These are phyloP conservation scores for Canis aureus DNA, from an alignment of 2,113 vertebrate species.

Conservation along the genomic window DNA sequence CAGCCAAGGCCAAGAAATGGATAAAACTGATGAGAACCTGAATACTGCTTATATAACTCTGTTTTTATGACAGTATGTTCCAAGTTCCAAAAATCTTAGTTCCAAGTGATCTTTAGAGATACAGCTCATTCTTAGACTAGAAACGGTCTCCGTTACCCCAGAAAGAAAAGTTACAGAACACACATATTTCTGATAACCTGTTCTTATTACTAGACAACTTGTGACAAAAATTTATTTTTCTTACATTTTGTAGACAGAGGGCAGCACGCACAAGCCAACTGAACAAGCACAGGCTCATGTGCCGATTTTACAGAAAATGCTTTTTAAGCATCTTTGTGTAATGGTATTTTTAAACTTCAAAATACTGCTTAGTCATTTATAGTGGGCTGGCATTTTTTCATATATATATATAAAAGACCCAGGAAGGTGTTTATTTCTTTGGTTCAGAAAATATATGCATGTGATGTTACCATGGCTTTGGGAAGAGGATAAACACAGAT, in stretches of 20 bases:
- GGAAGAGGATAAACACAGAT: conserved; percentile 61
- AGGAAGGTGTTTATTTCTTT: conserved; percentile 54
- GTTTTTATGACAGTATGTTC: not conserved
- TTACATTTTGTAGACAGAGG: conserved; percentile 86
- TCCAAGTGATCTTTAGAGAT: conserved; percentile 40
- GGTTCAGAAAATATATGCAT: conserved; percentile 68
- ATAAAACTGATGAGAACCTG: not conserved
- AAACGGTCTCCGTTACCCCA: conserved; percentile 28
- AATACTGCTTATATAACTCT: conserved; percentile 38
- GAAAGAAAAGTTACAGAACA: conserved; percentile 36
- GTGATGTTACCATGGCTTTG: conserved; percentile 67
- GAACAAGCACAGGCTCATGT: not conserved
- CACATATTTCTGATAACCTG: conserved; percentile 5
- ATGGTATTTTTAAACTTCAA: conserved; percentile 49
- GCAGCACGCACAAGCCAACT: conserved; percentile 87
- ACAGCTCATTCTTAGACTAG: not conserved
- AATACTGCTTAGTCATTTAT: conserved; percentile 28
- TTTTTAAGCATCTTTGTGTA: not conserved
- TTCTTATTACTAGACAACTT: not conserved
- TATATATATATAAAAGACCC: not conserved
- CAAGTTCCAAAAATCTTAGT: not conserved
- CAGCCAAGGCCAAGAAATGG: not conserved
- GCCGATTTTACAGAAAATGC: conserved; percentile 47
- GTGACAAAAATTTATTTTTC: conserved; percentile 68
- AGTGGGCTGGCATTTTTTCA: not conserved